phyloP scores from a whole-genome alignment of 2,888 invertebrate genomes.

The Caradrina clavipalpis region DNA sequence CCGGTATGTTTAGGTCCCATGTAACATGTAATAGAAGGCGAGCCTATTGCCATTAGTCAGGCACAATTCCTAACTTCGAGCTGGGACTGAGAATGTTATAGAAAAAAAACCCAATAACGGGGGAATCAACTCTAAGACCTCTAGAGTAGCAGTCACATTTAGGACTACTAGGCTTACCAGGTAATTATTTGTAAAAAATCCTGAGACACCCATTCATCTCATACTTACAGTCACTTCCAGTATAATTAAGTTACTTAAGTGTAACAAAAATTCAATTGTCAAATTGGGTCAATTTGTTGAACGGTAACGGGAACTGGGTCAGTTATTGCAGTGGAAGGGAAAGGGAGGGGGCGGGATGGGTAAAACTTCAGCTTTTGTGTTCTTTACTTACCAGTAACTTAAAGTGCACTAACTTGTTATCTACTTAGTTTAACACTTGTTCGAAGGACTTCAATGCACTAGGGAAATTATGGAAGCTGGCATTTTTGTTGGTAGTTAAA shows the following conservation, averaged over 20 bases:
- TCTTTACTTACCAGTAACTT: constrained; percentile 26
- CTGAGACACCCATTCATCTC: too few species aligned
- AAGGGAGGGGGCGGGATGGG: not conserved
- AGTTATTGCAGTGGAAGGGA: constrained; percentile 59
- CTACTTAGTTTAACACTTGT: constrained; percentile 35
- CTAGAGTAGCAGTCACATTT: too few species aligned
- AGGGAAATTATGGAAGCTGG: constrained; percentile 10
- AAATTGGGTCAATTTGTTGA: constrained; percentile 58
- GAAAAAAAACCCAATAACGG: too few species aligned
- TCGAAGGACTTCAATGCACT: constrained; percentile 18
- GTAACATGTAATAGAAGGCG: too few species aligned
- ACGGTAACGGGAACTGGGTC: constrained; percentile 57
- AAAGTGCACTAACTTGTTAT: constrained; percentile 26
- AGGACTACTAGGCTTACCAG: too few species aligned
- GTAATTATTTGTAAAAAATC: too few species aligned
- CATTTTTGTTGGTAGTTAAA: not conserved
- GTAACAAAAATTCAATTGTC: constrained; percentile 46
- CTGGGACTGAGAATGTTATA: too few species aligned
- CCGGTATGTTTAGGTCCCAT: too few species aligned
- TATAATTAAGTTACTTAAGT: constrained; percentile 25
- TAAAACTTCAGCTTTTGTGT: constrained; percentile 31
- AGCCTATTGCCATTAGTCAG: too few species aligned
- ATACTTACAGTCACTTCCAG: constrained; percentile 17
- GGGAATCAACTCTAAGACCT: too few species aligned
- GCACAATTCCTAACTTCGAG: too few species aligned